phyloP scores from a whole-genome alignment of 2,888 invertebrate species.

The Ophion costatus region DNA sequence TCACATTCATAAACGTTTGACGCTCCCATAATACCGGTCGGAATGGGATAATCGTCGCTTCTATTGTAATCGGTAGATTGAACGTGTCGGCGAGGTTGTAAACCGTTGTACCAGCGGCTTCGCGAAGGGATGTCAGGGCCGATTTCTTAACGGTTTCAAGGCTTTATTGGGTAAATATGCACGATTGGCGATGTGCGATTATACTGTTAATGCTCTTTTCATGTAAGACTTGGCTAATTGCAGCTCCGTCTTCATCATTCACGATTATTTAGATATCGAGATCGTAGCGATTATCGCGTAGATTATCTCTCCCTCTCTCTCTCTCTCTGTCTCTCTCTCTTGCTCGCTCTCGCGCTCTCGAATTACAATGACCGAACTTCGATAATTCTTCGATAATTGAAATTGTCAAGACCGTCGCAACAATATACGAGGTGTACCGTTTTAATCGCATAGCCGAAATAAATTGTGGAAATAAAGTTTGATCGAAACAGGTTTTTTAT shows the following conservation, averaged over 20 bases:
- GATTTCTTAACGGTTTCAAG: conserved; percentile 74
- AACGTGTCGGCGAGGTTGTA: conserved; percentile 37
- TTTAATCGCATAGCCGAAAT: too few relatives aligned
- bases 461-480: too few relatives aligned
- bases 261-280: conserved; percentile 25
- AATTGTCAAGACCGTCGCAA: background rate
- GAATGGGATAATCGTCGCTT: conserved; percentile 48
- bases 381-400: background rate
- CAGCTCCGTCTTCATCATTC: conserved; percentile 27
- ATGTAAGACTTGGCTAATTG: conserved; percentile 13
- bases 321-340: background rate
- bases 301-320: background rate
- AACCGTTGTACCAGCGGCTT: conserved; percentile 43
- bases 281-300: conserved; percentile 38
- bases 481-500: too few relatives aligned
- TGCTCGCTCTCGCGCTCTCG: background rate
- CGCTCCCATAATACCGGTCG: conserved; percentile 10
- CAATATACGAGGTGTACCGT: background rate
- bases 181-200: conserved; percentile 65
- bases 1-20: conserved; percentile 9
- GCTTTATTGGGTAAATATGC: conserved; percentile 71
- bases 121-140: conserved; percentile 72
- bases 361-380: too few relatives aligned
- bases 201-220: conserved; percentile 43
- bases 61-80: conserved; percentile 50